Percentiles rank a stretch among this genome's conserved stretches.
Evolutionary conservation across 2,797 vertebrate genomes (phyloP).

Genomic region (Sciurus vulgaris): DNA sequence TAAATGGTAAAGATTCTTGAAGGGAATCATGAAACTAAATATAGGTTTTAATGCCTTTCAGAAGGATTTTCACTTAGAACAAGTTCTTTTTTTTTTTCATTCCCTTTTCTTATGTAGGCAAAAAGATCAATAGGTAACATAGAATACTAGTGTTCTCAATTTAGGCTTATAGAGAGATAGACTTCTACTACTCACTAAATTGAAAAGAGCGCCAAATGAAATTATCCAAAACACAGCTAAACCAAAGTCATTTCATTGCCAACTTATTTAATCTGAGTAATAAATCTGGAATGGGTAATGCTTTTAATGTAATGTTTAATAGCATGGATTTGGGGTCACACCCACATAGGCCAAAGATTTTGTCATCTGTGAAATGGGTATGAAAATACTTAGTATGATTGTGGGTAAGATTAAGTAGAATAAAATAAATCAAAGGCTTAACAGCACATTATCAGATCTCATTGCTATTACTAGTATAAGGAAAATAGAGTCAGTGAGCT

Average conservation of each 20-base stretch:
- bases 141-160: neutral
- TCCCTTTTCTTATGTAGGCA: slow-evolving; percentile 9
- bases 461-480: neutral
- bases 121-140: neutral
- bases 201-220: neutral
- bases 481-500: neutral
- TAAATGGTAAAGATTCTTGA: slow-evolving; percentile 56
- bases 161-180: neutral
- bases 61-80: slow-evolving; percentile 49
- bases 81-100: slow-evolving; percentile 10
- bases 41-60: neutral
- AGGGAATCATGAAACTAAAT: slow-evolving; percentile 46
- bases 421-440: neutral
- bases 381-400: neutral
- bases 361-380: neutral
- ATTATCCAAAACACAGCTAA: neutral
- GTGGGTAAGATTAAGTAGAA: neutral
- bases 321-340: neutral
- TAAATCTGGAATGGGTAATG: neutral
- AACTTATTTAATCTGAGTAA: slow-evolving; percentile 36
- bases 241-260: neutral
- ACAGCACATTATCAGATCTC: neutral
- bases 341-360: neutral
- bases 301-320: neutral
- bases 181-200: neutral